Conservation (phyloP, 1,140 invertebrate genomes). For the Scaptomyza graminum region DNA sequence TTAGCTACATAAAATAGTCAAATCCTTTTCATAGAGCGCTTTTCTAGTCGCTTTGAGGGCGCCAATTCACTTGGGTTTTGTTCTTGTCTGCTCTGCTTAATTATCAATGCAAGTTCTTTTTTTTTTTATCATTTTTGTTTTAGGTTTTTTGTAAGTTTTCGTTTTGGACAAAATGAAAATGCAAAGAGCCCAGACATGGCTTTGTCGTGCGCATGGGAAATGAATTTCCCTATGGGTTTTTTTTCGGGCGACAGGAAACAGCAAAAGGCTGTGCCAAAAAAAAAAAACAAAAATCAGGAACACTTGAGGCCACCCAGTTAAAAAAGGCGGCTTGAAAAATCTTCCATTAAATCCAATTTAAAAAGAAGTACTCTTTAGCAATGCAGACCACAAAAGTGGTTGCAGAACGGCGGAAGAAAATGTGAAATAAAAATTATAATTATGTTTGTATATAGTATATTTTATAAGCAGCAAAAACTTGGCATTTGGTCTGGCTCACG, state of each 20-base stretch:
- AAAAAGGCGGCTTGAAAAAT: constrained; percentile 1
- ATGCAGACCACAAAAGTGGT: constrained; percentile 37
- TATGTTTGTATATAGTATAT: constrained; percentile 44
- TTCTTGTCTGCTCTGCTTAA: constrained; percentile 58
- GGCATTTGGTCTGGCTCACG: constrained; percentile 4
- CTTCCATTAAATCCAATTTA: not conserved
- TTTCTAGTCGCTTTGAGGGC: not conserved
- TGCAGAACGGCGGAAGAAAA: constrained; percentile 35
- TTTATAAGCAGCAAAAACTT: constrained; percentile 55
- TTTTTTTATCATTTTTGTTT: constrained; percentile 33
- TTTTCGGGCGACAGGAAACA: constrained; percentile 74
- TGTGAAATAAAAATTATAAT: constrained; percentile 54
- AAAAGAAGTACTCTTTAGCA: not conserved
- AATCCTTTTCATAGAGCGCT: constrained; percentile 2
- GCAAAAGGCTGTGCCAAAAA: constrained; percentile 43
- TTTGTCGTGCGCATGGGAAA: constrained; percentile 74
- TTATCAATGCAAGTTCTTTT: constrained; percentile 73
- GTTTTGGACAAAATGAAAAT: constrained; percentile 58
- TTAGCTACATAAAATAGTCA: not conserved
- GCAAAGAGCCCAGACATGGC: constrained; percentile 59
- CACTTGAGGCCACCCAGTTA: constrained; percentile 7
- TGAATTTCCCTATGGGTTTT: constrained; percentile 52
- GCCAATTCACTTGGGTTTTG: constrained; percentile 29
- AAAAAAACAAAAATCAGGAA: not conserved
- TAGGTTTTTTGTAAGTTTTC: constrained; percentile 51